phyloP scores from a whole-genome alignment of 2,113 vertebrate species.

The Anolis carolinensis region DNA sequence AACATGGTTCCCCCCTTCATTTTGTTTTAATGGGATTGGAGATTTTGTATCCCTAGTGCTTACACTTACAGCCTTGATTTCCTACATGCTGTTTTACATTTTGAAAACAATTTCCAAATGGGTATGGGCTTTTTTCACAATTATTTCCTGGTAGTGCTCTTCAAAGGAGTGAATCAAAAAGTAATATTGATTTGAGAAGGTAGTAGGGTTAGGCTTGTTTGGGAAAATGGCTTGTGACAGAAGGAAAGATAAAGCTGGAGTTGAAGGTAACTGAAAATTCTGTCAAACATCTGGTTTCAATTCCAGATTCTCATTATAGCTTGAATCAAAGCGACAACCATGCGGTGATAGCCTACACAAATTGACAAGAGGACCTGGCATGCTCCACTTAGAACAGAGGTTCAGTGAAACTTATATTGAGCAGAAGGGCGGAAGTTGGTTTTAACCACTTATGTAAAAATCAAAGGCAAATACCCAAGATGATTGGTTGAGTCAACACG shows the following conservation, averaged over 20 bases:
- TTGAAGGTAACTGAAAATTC: conserved; percentile 59
- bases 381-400: conserved; percentile 52
- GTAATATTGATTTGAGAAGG: background rate
- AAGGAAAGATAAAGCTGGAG: conserved; percentile 53
- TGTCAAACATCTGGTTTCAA: conserved; percentile 69
- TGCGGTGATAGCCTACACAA: conserved; percentile 66
- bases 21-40: background rate
- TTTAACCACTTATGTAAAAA: conserved; percentile 58
- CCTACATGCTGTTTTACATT: conserved; percentile 1
- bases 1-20: background rate
- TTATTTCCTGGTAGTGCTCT: background rate
- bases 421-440: conserved; percentile 49
- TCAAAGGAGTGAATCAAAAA: background rate
- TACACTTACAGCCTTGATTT: background rate
- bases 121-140: too few species aligned
- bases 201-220: background rate
- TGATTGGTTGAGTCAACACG: conserved; percentile 63
- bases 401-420: conserved; percentile 28
- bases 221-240: background rate
- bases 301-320: conserved; percentile 68
- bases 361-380: conserved; percentile 61
- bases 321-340: conserved; percentile 69
- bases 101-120: background rate
- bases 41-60: too few species aligned
- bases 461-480: conserved; percentile 60